Percentiles rank a stretch among this genome's conserved stretches.
Conservation (phyloP, 2,888 invertebrate species). For the Drosophila ezoana region DNA sequence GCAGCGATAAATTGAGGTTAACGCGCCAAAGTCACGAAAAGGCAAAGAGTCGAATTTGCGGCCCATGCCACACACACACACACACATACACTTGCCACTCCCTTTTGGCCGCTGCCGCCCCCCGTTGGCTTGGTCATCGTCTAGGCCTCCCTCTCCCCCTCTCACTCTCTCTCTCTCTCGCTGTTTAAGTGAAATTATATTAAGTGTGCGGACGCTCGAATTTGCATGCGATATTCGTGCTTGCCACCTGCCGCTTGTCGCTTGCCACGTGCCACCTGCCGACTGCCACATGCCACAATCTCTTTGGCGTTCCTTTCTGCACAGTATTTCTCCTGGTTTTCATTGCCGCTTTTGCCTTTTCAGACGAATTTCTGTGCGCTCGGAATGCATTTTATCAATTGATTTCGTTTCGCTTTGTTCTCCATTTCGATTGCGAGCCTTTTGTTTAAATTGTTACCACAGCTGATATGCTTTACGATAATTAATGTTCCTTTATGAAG, state of each 20-base stretch:
- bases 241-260: neutral
- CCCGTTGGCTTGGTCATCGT: neutral
- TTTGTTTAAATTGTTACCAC: constrained; percentile 26
- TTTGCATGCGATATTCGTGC: constrained; percentile 75
- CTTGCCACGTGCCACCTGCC: constrained; percentile 17
- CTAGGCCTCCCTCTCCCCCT: neutral
- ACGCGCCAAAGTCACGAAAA: constrained; percentile 79
- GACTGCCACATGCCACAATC: constrained; percentile 22
- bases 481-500: constrained; percentile 7
- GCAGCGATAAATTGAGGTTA: constrained; percentile 80
- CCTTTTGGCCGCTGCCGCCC: neutral
- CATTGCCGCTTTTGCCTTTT: constrained; percentile 9
- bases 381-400: constrained; percentile 48
- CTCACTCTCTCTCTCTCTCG: constrained; percentile 10
- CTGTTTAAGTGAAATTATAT: constrained; percentile 78
- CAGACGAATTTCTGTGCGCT: constrained; percentile 10
- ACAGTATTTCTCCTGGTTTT: neutral
- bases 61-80: constrained; percentile 24
- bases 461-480: constrained; percentile 13
- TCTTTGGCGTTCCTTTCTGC: constrained; percentile 8
- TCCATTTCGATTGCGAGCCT: constrained; percentile 16
- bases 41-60: constrained; percentile 51
- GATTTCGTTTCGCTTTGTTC: constrained; percentile 27
- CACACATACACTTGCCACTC: neutral
- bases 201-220: constrained; percentile 76